Evolutionary conservation across 1,140 invertebrate species (phyloP), one percentile per base, ranked within the genome.

Genomic region (Macrobrachium nipponense): DNA sequence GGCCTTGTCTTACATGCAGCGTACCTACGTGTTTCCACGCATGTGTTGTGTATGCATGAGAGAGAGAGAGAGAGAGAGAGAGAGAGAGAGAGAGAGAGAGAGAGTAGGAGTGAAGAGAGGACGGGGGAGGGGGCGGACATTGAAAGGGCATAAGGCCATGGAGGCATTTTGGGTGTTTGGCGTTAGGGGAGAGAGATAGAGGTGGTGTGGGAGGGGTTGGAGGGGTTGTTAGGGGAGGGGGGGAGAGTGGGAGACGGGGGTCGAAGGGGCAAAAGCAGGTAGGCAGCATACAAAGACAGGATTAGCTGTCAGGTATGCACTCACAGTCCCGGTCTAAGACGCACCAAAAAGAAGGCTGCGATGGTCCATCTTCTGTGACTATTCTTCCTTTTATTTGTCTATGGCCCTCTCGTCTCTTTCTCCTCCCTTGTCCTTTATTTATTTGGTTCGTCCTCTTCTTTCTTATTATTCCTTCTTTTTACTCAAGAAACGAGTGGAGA

Each of bases 271-370:
- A 66, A 66, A 27, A 27, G n/a, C n/a, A 27, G 64, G n/a, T 20
- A 27, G 64, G 64, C n/a, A 27, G 64, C 23, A 17, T 27, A 66
- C 64, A 66, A 66, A 66, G 64, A 27, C n/a, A 27, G 64, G 64
- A 66, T 66, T 66, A 66, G n/a, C 64, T 10, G 64, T 10, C 64
- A 66, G 64, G 64, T 66, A 66, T 66, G 64, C 64, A 66, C 64
- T 66, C 64, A n/a, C 64, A n/a, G 64, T 8, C 64, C 64, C 2
- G 10, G 64, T 10, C 64, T 27, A 27, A 66, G 64, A 66, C 64
- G 11, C 18, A 27, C n/a, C 64, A n/a, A n/a, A n/a, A 2, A 66
- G 23, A 66, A 27, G 15, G 10, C 64, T n/a, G 15, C 10, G 23
- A 66, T 10, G 64, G 23, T 27, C n/a, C 64, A n/a, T 66, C 64